Conservation (phyloP, 2,888 invertebrate genomes). For the Hecatera dysodea region DNA sequence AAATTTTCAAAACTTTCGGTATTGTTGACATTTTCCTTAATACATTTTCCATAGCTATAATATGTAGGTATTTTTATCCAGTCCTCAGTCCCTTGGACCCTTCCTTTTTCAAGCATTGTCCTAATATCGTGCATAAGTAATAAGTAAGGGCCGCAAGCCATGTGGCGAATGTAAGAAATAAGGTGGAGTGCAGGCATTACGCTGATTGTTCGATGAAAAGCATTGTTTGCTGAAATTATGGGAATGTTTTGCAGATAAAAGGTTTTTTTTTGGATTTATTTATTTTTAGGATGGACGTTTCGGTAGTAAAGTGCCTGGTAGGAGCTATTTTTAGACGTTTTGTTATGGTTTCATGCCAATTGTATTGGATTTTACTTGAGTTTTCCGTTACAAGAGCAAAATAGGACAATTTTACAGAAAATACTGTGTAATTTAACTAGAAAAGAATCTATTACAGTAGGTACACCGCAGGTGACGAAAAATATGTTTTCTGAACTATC, state of each 20-base stretch:
- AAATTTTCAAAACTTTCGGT: conserved; percentile 9
- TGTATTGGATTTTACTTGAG: background rate
- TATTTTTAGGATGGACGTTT: conserved; percentile 14
- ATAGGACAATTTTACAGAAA: too few relatives aligned
- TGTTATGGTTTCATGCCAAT: conserved; percentile 18
- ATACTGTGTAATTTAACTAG: background rate
- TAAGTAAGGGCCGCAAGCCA: conserved; percentile 30
- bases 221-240: conserved; percentile 48
- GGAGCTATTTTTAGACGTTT: conserved; percentile 17
- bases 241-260: conserved; percentile 45
- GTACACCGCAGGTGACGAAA: background rate
- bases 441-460: background rate
- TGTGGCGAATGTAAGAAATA: conserved; percentile 44
- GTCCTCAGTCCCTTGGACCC: background rate
- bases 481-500: background rate
- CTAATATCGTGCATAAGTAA: conserved; percentile 51
- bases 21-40: conserved; percentile 22
- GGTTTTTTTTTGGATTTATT: conserved; percentile 25
- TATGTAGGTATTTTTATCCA: conserved; percentile 10
- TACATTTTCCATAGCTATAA: background rate
- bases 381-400: background rate
- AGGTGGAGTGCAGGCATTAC: conserved; percentile 30
- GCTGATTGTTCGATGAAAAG: conserved; percentile 27
- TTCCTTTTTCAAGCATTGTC: conserved; percentile 18
- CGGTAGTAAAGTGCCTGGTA: background rate